A percentile compares a stretch with the other conserved stretches of the same genome.
These are phyloP conservation scores for Acanthurus tractus DNA, from an alignment of 2,797 vertebrate species.

Conservation along the genomic window DNA sequence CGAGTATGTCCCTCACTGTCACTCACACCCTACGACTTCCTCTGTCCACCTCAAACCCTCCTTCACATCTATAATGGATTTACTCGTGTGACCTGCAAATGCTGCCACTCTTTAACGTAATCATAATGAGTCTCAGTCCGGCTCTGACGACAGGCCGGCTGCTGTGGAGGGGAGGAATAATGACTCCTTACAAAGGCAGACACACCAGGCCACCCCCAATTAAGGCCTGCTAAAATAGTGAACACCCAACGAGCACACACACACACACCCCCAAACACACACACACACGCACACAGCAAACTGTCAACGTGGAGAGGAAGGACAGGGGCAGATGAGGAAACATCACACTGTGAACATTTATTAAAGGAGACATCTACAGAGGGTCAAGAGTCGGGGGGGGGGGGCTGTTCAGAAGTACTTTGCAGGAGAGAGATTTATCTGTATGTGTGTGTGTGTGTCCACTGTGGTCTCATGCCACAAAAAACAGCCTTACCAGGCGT, in stretches of 20 bases:
- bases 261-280: slow-evolving; percentile 21
- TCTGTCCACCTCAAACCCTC: slow-evolving; percentile 51
- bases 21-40: slow-evolving; percentile 41
- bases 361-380: slow-evolving; percentile 70
- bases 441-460: slow-evolving; percentile 53
- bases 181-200: slow-evolving; percentile 50
- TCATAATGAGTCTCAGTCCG: slow-evolving; percentile 54
- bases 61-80: slow-evolving; percentile 77
- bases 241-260: slow-evolving; percentile 44
- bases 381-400: slow-evolving; percentile 41
- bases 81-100: slow-evolving; percentile 65
- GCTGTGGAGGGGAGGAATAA: slow-evolving; percentile 53
- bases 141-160: slow-evolving; percentile 50
- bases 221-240: slow-evolving; percentile 59
- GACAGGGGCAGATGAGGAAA: slow-evolving; percentile 59
- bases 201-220: slow-evolving; percentile 62
- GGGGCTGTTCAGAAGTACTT: slow-evolving; percentile 10
- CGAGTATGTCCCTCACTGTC: slow-evolving; percentile 42
- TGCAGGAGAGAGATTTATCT: slow-evolving; percentile 57
- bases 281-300: slow-evolving; percentile 25
- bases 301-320: slow-evolving; percentile 63
- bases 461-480: slow-evolving; percentile 45
- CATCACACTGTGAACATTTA: slow-evolving; percentile 68
- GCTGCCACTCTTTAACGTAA: slow-evolving; percentile 57
- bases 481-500: slow-evolving; percentile 54